Evolutionary conservation across 2,888 invertebrate genomes (phyloP), one percentile per base, ranked within the genome.

Genomic region (Latheticus oryzae): DNA sequence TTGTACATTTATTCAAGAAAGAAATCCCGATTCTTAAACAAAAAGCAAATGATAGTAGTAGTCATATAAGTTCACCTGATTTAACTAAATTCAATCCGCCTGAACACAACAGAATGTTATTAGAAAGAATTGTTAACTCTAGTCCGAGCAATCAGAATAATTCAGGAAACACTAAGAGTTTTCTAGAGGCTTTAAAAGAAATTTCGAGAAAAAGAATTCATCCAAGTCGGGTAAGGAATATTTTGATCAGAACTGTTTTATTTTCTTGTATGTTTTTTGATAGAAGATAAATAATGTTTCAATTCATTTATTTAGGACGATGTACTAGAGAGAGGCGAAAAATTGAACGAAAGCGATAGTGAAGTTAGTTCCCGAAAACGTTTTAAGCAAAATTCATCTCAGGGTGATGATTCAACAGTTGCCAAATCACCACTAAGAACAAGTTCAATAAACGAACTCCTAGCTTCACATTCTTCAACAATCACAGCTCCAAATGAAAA

Each of bases 161-260:
- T 13, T 35, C 33, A 19, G 30, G 38, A 15, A 74, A 74, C 38
- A 82, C 82, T 1, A 76, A 80, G 43, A 83, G 82, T 69, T 83
- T 84, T 2, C 69, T 84, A 21, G 84, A 84, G 68, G 84, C 82
- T 7, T 68, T 84, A 0, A 83, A 82, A 61, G 84, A 84, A 70
- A 83, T 84, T 40, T 84, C 84, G 1, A 74, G 83, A 13, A 84
- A 84, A 69, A 75, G 84, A 21, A 83, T 84, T 16, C 82, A 82
- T 63, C 77, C 79, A 28, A 79, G 75, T 62, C 82, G 73, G 56
- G 75, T 75, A 64, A 62, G 60, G 62, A 5, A 19, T 5, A 5
- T 19, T 28, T 28, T 28, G 3, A 28, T 28, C 9, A n/a, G n/a
- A n/a, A 13, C 2, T 26, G 13, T n/a, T 38, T 38, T 7, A 19